A percentile compares a stretch with the other conserved stretches of the same genome.
Evolutionary conservation across 2,797 vertebrate genomes (phyloP).

Genomic region (Syngnathus rostellatus): DNA sequence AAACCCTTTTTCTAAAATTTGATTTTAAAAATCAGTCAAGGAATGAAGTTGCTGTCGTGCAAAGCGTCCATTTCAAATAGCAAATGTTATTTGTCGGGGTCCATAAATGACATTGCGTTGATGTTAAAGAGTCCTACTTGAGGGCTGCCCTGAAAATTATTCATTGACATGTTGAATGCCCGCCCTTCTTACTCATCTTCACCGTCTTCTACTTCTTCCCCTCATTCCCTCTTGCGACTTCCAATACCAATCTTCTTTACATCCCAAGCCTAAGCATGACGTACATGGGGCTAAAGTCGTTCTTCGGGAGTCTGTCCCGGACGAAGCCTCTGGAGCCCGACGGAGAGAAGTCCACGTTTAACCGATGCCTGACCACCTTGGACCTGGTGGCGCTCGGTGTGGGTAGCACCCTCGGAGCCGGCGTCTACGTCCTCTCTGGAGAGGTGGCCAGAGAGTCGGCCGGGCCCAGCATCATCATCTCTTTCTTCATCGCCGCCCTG

Average conservation of each 20-base stretch:
- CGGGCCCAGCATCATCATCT: slow-evolving; percentile 80
- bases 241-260: slow-evolving; percentile 6
- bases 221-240: slow-evolving; percentile 24
- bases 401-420: slow-evolving; percentile 75
- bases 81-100: background rate
- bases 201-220: slow-evolving; percentile 12
- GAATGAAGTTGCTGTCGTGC: background rate
- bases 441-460: slow-evolving; percentile 75
- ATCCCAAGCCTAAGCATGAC: slow-evolving; percentile 40
- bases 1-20: background rate
- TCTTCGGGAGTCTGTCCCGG: slow-evolving; percentile 60
- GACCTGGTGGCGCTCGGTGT: slow-evolving; percentile 78
- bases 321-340: slow-evolving; percentile 68
- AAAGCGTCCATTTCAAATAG: background rate
- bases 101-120: background rate
- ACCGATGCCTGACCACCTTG: slow-evolving; percentile 72
- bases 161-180: slow-evolving; percentile 36
- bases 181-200: slow-evolving; percentile 13
- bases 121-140: background rate
- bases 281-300: slow-evolving; percentile 31
- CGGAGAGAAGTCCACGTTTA: slow-evolving; percentile 66
- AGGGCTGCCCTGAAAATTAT: slow-evolving; percentile 46
- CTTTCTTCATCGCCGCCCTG: slow-evolving; percentile 78
- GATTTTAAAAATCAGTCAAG: background rate
- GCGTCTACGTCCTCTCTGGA: slow-evolving; percentile 79